Evolutionary conservation across 2,797 vertebrate species (phyloP), one percentile per base, ranked within the genome.

Genomic region (Cichlasoma orientale): DNA sequence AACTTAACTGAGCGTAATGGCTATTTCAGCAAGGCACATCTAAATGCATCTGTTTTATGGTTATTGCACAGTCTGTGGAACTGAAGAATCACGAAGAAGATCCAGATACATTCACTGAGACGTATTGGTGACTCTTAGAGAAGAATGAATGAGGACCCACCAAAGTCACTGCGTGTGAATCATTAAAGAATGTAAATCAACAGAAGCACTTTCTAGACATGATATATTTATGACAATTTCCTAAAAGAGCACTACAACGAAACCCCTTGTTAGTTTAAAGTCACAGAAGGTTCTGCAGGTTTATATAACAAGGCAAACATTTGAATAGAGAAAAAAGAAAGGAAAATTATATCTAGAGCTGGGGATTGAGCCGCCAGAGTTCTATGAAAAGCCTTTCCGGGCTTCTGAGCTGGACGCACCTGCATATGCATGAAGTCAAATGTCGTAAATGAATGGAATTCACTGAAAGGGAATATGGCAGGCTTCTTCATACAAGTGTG

Each of bases 401-500:
- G 61, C 73, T 75, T 82, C 55, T 54, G 18, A 75, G 53, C 21
- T 75, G 10, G 69, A 53, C 55, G 74, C 19, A 47, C 63, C 83
- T 84, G 75, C 77, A 80, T 89, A 85, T 82, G 84, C 84, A 84
- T 84, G 81, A 83, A 79, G 82, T 70, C 73, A 73, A 68, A 82
- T 63, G n/a, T 23, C 21, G 72, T 74, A 78, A 80, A 44, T 3
- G 29, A 47, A 71, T 69, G 36, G 59, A 79, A 80, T 54, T 77
- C 63, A 69, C 14, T 77, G 70, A 72, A 90, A 83, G 41, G 56
- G 87, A 58, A 79, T 81, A 36, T 75, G 74, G 75, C 84, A 86
- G 78, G 71, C 81, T 72, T 16, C 53, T 9, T 73, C 18, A 23
- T 41, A 29, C 50, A 33, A 29, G 18, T 1, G 1, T 2, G 11